Conservation (phyloP, 2,797 vertebrate genomes). For the Melanotaenia nigrans region DNA sequence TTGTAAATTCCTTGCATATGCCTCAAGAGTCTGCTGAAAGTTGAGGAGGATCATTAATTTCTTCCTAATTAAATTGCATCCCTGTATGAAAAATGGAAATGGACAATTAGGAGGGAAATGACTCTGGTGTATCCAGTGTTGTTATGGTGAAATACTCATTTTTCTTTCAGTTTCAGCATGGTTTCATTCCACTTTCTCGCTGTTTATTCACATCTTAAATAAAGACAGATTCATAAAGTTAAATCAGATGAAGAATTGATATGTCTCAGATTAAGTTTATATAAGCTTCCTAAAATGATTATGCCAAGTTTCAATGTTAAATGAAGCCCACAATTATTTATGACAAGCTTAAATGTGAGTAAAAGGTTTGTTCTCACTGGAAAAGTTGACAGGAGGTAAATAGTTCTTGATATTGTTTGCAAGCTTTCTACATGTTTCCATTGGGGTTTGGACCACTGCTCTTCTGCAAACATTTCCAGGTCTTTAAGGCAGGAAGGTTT, state of each 20-base stretch:
- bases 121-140: not conserved
- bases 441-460: not conserved
- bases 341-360: not conserved
- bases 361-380: not conserved
- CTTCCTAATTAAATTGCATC: slow-evolving; percentile 35
- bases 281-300: not conserved
- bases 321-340: not conserved
- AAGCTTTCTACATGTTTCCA: not conserved
- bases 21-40: slow-evolving; percentile 20
- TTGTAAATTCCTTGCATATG: slow-evolving; percentile 22
- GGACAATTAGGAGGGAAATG: slow-evolving; percentile 45
- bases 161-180: slow-evolving; percentile 22
- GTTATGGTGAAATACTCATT: not conserved
- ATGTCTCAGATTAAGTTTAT: not conserved
- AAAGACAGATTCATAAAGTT: not conserved
- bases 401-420: not conserved
- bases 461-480: not conserved
- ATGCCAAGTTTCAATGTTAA: too few species aligned
- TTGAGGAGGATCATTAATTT: slow-evolving; percentile 27
- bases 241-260: not conserved
- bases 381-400: not conserved
- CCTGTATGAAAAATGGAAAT: slow-evolving; percentile 51
- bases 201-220: slow-evolving; percentile 12
- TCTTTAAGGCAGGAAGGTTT: not conserved
- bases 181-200: not conserved